phyloP scores from a whole-genome alignment of 2,888 invertebrate species.

The Lasiommata megera region DNA sequence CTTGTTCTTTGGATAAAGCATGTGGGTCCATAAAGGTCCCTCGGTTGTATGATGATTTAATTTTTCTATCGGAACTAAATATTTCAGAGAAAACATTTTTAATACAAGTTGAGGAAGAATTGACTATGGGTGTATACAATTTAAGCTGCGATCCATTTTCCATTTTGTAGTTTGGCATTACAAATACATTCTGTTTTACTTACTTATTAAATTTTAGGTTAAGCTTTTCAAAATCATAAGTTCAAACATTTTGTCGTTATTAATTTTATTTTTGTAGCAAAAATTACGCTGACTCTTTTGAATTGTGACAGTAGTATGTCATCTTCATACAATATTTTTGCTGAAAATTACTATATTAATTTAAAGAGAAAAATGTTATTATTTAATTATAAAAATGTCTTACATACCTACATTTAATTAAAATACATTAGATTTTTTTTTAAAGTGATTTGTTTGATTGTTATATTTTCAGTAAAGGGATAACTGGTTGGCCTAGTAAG shows the following conservation, averaged over 20 bases:
- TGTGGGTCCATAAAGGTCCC: background rate
- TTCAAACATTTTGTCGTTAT: background rate
- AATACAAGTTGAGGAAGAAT: slow-evolving; percentile 4
- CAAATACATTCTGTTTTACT: background rate
- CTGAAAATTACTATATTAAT: no score
- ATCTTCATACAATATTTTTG: no score
- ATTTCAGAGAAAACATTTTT: background rate
- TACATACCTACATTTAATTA: no score
- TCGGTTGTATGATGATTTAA: background rate
- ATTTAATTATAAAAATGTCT: no score
- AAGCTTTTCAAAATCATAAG: background rate
- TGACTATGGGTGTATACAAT: background rate
- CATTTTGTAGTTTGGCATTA: slow-evolving; percentile 6
- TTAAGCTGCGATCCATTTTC: background rate
- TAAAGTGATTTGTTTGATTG: no score
- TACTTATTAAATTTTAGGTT: no score
- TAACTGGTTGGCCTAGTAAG: no score
- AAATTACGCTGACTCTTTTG: background rate
- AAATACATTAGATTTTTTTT: no score
- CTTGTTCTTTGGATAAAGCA: background rate
- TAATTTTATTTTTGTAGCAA: slow-evolving; percentile 40
- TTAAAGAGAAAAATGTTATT: no score
- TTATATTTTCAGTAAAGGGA: no score
- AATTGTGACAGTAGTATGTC: background rate
- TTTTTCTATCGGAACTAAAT: background rate